Conservation (phyloP, 2,888 invertebrate genomes). For the Cabera pusaria region DNA sequence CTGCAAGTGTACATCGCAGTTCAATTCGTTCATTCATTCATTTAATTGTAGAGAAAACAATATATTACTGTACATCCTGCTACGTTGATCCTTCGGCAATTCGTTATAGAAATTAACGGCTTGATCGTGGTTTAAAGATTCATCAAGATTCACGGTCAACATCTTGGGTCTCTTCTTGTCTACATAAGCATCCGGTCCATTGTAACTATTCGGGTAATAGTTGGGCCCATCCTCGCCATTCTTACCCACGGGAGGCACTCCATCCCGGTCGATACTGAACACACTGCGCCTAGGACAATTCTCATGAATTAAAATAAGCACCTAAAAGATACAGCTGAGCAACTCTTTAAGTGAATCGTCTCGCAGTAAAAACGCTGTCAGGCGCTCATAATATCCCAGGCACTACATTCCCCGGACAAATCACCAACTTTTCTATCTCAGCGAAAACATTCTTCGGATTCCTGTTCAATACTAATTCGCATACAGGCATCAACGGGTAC, state of each 20-base stretch:
- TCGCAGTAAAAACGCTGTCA: slow-evolving; percentile 93
- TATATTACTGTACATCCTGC: slow-evolving; percentile 89
- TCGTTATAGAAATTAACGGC: slow-evolving; percentile 85
- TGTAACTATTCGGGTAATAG: slow-evolving; percentile 96
- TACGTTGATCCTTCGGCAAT: slow-evolving; percentile 86
- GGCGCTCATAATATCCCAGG: slow-evolving; percentile 95
- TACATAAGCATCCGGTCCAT: slow-evolving; percentile 87
- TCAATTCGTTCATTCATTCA: too few relatives aligned
- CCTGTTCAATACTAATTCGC: slow-evolving; percentile 89
- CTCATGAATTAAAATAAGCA: slow-evolving; percentile 93
- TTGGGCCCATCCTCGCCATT: slow-evolving; percentile 94
- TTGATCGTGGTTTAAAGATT: slow-evolving; percentile 94
- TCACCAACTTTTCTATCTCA: slow-evolving; percentile 94
- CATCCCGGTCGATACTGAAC: slow-evolving; percentile 92
- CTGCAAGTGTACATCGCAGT: slow-evolving; percentile 82
- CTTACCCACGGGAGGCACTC: slow-evolving; percentile 86
- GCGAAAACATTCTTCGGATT: slow-evolving; percentile 94
- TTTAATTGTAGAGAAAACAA: slow-evolving; percentile 87
- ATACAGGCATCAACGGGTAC: slow-evolving; percentile 91
- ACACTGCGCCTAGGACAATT: slow-evolving; percentile 91
- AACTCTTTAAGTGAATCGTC: slow-evolving; percentile 92
- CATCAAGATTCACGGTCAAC: slow-evolving; percentile 84
- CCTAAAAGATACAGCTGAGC: slow-evolving; percentile 93
- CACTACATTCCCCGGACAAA: slow-evolving; percentile 91
- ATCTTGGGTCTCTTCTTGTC: slow-evolving; percentile 78